Percentiles rank a stretch among this genome's conserved stretches.
Conservation (phyloP, 2,888 invertebrate species). For the Hemistola chrysoprasaria region DNA sequence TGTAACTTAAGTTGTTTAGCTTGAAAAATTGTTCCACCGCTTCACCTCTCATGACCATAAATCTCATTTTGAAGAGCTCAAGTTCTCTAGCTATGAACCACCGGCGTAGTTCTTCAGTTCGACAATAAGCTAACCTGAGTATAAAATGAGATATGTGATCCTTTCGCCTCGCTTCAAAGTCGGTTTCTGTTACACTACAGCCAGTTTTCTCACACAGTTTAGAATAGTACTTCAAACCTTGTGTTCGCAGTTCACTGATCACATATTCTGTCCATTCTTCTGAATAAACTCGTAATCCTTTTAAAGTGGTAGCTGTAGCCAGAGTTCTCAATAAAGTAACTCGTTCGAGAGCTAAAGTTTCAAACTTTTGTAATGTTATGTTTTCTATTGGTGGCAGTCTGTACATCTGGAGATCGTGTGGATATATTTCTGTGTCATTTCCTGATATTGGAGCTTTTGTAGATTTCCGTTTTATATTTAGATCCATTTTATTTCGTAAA, state of each 20-base stretch:
- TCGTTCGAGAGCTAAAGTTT: slow-evolving; percentile 92
- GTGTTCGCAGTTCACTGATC: slow-evolving; percentile 84
- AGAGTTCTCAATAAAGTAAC: slow-evolving; percentile 89
- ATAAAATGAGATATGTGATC: slow-evolving; percentile 98
- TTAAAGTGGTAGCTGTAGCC: slow-evolving; percentile 86
- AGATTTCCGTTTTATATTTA: slow-evolving; percentile 70
- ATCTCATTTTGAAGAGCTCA: slow-evolving; percentile 93
- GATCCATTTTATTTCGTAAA: slow-evolving; percentile 54
- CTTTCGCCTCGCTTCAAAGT: slow-evolving; percentile 85
- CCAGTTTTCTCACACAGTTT: slow-evolving; percentile 82
- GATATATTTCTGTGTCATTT: slow-evolving; percentile 82
- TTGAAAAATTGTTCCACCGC: slow-evolving; percentile 85
- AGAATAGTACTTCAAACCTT: slow-evolving; percentile 85
- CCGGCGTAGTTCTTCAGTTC: slow-evolving; percentile 90
- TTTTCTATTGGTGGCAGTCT: slow-evolving; percentile 87
- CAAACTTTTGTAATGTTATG: slow-evolving; percentile 91
- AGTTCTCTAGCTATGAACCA: slow-evolving; percentile 96
- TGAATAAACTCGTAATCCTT: slow-evolving; percentile 83
- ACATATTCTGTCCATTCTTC: slow-evolving; percentile 87
- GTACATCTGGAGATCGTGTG: slow-evolving; percentile 91
- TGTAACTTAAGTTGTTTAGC: slow-evolving; percentile 85
- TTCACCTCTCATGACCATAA: slow-evolving; percentile 84
- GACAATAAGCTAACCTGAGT: slow-evolving; percentile 94
- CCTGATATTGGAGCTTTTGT: slow-evolving; percentile 54
- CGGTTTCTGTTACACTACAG: slow-evolving; percentile 80